Evolutionary conservation across 2,797 vertebrate genomes (phyloP), one percentile per base, ranked within the genome.

Genomic region (Nannoperca obscura): DNA sequence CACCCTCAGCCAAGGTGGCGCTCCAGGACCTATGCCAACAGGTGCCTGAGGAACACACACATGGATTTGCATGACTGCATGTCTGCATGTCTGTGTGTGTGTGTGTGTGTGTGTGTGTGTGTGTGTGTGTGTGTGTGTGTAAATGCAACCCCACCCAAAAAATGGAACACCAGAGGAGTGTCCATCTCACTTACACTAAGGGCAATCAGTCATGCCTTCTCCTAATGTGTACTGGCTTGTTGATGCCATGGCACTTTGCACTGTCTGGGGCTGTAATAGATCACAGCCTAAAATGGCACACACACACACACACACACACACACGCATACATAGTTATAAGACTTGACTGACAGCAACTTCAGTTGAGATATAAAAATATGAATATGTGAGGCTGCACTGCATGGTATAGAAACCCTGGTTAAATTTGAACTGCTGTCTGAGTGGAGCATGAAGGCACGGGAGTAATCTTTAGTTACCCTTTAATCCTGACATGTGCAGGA

Each of bases 1-100:
- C 85, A 89, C 82, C 78, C 87, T 86, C 86, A 88, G 90, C 88
- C 85, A 86, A 90, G 91, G 86, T 89, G 91, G 86, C 81, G 82
- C 85, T 84, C n/a, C 47, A 80, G 63, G 83, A 82, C 78, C 74
- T 59, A 49, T 38, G 76, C 76, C 75, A 87, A 94, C 91, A 93
- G 92, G 90, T 93, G 92, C 59, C 42, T 36, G 20, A 69, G 67
- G 83, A 89, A 90, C 89, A 87, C 87, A 90, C 88, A 88, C 78
- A 76, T 77, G 73, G 84, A 80, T 86, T 52, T 85, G 62, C 44
- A 53, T 53, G 49, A 1, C 24, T 38, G 42, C 15, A 24, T 58
- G 34, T 38, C 24, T 46, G 8, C 42, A 42, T 44, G 58, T 53
- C 24, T 38, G 42, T 15, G 24, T 58, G 34, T 38, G 24, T 46